Evolutionary conservation across 92 coral and sea anemone species (phyloP).

Genomic region (Zoanthus gigantus): DNA sequence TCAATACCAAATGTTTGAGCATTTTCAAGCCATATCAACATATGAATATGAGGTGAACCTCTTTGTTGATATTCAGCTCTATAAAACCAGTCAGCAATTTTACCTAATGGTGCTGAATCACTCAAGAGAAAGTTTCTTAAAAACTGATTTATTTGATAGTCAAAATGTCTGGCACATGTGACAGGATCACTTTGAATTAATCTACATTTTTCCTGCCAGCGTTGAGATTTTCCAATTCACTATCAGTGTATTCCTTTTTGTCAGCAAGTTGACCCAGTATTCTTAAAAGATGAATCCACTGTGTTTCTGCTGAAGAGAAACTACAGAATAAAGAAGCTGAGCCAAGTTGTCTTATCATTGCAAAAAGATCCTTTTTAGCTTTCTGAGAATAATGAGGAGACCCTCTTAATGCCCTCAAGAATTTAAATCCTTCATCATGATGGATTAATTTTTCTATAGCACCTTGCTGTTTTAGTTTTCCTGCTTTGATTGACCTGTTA

Average conservation of each 20-base stretch:
- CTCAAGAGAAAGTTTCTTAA: conserved; percentile 30
- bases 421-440: conserved; percentile 65
- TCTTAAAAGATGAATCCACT: not conserved
- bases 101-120: conserved; percentile 26
- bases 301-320: not conserved
- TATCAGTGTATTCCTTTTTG: conserved; percentile 22
- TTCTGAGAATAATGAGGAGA: conserved; percentile 42
- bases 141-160: conserved; percentile 7
- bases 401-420: conserved; percentile 62
- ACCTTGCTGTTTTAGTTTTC: conserved; percentile 33
- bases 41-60: conserved; percentile 6
- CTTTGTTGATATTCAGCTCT: not conserved
- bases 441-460: conserved; percentile 56
- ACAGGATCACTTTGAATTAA: conserved; percentile 9
- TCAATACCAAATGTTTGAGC: not conserved
- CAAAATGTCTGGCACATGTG: conserved; percentile 15
- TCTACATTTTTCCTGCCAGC: conserved; percentile 34
- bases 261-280: not conserved
- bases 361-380: conserved; percentile 56
- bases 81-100: conserved; percentile 10
- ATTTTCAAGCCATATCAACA: not conserved
- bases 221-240: conserved; percentile 21
- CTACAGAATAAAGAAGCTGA: conserved; percentile 41
- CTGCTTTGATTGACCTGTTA: no score
- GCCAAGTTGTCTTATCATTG: conserved; percentile 51